Base-by-base conservation (phyloP, 1,140 invertebrate species). In the Sycophaga agraensis region DNA sequence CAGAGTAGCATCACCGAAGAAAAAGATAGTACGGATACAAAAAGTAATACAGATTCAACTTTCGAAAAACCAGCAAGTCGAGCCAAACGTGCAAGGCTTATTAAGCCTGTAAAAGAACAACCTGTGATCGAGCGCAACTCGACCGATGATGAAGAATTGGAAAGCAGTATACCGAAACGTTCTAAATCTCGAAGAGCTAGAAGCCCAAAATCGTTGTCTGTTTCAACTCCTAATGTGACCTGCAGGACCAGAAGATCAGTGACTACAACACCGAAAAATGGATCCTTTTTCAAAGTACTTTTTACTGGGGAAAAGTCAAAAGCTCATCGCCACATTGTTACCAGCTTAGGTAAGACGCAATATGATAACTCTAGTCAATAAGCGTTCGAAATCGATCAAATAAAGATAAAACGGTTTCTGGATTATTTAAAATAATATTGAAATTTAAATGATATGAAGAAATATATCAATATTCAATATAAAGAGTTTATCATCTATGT, bases 231-330 rank as follows among this genome's bases (percentile, higher is more conserved):
- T 12, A 14, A 16, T 7, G 35, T 22, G 31, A 22, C 19, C 5
- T n/a, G 16, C 22, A 43, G 34, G 43, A 42, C 7, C 14, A 42
- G 24, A 49, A 42, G 21, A 37, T 22, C 17, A 2, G 16, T 21
- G 8, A 40, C 26, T 4, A 17, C 22, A 12, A 45, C 58, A 37
- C 17, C 21, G 11, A 53, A 14, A 4, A 43, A 53, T 35, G 22
- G 48, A 35, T 7, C 22, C 5, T 26, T 24, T 14, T 40, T 73
- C 16, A 69, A 59, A 43, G 45, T 77, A 51, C 51, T 75, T 7
- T 73, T 77, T 6, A 77, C 73, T 1, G 73, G 75, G 46, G 43
- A 75, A 26, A 49, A 63, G 7, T 63, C 64, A 21, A 63, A 67
- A 4, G 35, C 55, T 5, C 67, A 69, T 7, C 49, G 4, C 3